Conservation (phyloP, 1,140 invertebrate genomes). For the Coenobita brevimanus region DNA sequence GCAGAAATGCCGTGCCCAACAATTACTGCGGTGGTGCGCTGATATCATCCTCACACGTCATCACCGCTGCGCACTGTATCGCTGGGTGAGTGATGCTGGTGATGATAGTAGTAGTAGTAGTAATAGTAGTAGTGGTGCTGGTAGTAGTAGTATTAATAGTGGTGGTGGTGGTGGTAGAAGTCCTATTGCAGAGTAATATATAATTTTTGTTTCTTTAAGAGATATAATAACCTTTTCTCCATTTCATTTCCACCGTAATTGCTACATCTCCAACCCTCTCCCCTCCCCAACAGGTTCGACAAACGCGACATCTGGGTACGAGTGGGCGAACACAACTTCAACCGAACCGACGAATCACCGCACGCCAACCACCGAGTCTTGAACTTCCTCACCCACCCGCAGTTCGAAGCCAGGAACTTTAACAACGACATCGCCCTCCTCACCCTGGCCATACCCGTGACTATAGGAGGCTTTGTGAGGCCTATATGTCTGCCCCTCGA, state of each 20-base stretch:
- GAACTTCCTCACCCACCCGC: slow-evolving; percentile 78
- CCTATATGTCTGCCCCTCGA: slow-evolving; percentile 84
- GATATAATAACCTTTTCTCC: too few species aligned
- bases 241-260: too few species aligned
- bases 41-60: slow-evolving; percentile 33
- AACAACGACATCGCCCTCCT: slow-evolving; percentile 86
- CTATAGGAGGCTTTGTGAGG: slow-evolving; percentile 79
- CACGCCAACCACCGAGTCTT: slow-evolving; percentile 80
- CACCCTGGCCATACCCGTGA: slow-evolving; percentile 77
- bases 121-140: not conserved
- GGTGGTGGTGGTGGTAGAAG: too few species aligned
- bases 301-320: slow-evolving; percentile 83
- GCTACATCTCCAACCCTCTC: not conserved
- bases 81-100: slow-evolving; percentile 27
- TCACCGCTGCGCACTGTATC: slow-evolving; percentile 55
- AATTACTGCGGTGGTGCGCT: slow-evolving; percentile 54
- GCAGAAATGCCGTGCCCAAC: not conserved
- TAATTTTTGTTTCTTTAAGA: too few species aligned
- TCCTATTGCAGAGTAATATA: not conserved
- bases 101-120: too few species aligned
- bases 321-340: slow-evolving; percentile 70
- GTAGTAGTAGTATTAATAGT: too few species aligned
- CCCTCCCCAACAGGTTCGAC: slow-evolving; percentile 74
- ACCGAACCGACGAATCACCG: slow-evolving; percentile 76
- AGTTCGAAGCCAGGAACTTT: slow-evolving; percentile 78